Conservation (phyloP, 2,888 invertebrate genomes). For the Pseudanteris insignis region DNA sequence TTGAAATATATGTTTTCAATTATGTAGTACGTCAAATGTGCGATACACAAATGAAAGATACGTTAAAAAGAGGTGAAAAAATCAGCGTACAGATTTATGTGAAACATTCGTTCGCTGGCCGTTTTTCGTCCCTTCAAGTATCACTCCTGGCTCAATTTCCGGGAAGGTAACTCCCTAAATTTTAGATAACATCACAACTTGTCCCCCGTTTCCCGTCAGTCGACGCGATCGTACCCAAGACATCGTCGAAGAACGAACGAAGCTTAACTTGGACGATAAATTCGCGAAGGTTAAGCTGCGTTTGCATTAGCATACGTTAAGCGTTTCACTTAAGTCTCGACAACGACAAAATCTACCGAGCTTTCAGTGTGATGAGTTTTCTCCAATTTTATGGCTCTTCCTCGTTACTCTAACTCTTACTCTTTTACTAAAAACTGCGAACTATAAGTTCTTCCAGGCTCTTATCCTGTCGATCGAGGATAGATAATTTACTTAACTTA, state of each 20-base stretch:
- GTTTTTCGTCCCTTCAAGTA: slow-evolving; percentile 40
- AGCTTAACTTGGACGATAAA: slow-evolving; percentile 39
- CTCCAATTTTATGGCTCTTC: slow-evolving; percentile 46
- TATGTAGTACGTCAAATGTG: too few species aligned
- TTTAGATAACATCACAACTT: slow-evolving; percentile 62
- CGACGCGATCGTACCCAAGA: slow-evolving; percentile 30
- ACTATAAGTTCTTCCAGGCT: slow-evolving; percentile 16
- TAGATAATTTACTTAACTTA: slow-evolving; percentile 32
- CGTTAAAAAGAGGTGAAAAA: slow-evolving; percentile 5
- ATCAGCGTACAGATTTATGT: slow-evolving; percentile 28
- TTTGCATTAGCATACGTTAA: slow-evolving; percentile 50
- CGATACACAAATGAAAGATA: background rate
- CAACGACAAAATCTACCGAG: slow-evolving; percentile 28
- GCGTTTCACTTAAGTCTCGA: slow-evolving; percentile 41
- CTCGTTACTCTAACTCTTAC: slow-evolving; percentile 29
- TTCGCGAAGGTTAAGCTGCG: slow-evolving; percentile 42
- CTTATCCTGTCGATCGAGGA: slow-evolving; percentile 23
- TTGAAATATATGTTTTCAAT: too few species aligned
- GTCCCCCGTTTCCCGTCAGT: slow-evolving; percentile 52
- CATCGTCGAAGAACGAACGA: slow-evolving; percentile 37
- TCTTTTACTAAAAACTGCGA: slow-evolving; percentile 15
- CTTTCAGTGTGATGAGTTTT: slow-evolving; percentile 41
- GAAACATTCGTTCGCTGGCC: slow-evolving; percentile 15
- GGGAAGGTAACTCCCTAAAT: slow-evolving; percentile 56
- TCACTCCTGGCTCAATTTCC: slow-evolving; percentile 58